These are phyloP conservation scores for Sula dactylatra DNA, from an alignment of 2,113 vertebrate genomes.

Conservation along the genomic window DNA sequence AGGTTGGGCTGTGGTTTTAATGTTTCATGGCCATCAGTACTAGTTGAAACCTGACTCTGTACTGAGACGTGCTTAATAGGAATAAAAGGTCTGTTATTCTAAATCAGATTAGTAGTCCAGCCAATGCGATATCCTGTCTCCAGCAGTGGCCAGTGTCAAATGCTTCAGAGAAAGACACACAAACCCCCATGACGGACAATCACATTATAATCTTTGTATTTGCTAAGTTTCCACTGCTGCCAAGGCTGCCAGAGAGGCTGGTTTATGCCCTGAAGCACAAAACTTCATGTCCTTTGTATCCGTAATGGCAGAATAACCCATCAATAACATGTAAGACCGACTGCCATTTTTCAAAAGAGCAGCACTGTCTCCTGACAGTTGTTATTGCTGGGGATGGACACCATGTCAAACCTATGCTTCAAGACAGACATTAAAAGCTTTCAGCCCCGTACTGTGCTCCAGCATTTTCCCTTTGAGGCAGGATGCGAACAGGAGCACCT, in stretches of 20 bases:
- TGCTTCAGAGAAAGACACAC: conserved; percentile 18
- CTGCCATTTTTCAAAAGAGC: background rate
- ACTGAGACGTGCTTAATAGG: background rate
- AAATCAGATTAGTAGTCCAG: conserved; percentile 56
- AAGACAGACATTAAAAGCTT: background rate
- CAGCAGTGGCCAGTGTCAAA: conserved; percentile 19
- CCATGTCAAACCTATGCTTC: accelerated
- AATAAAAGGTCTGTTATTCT: conserved; percentile 54
- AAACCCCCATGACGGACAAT: background rate
- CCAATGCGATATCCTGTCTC: conserved; percentile 29
- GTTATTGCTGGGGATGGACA: background rate
- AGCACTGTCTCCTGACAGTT: background rate
- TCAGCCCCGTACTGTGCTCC: background rate
- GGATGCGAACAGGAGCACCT: background rate
- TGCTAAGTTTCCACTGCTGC: background rate
- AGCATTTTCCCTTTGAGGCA: background rate
- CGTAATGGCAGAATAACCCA: background rate
- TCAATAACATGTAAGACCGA: background rate
- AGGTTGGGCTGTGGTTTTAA: background rate
- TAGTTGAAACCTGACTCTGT: conserved; percentile 39
- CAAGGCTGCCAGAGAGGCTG: background rate
- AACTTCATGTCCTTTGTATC: background rate
- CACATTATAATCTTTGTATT: background rate
- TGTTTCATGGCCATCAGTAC: background rate
- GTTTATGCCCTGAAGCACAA: conserved; percentile 1